Base-by-base conservation (phyloP, 2,113 vertebrate genomes). In the Ageneiosus marmoratus region DNA sequence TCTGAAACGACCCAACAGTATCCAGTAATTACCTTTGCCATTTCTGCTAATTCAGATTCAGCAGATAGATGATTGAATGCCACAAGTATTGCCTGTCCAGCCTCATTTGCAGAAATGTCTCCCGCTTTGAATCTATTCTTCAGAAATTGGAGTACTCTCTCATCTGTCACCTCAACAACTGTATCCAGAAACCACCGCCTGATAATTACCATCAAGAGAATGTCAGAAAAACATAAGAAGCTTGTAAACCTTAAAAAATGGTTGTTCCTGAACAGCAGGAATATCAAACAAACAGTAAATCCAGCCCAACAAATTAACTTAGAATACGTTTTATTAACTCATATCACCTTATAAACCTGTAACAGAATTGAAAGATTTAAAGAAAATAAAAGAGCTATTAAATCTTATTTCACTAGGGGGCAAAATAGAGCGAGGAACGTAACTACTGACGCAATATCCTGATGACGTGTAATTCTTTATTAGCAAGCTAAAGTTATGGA, bases 131-230 rank as follows among this genome's bases (percentile, higher is more conserved):
- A 91, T 88, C 93, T 91, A 9, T 48, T 87, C 80, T 93, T 90
- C 7, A 97, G 51, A 88, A 96, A 94, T 56, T 90, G 94, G 16
- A 97, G 79, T 0, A 93, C 72, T 74, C 93, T 93, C 22, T 83
- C 6, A 11, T 95, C 94, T 12, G 88, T 92, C 9, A 93, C 65
- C 0, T 91, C 91, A 75, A 91, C 89, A 75, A 94, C 32, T 20
- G 89, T 88, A 81, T 94, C 94, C 89, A 95, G 85, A 69, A 97
- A 90, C 94, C 94, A 95, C 0, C 89, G 87, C 87, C 96, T 97
- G 83, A 48, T 8, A 51, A 67, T n/a, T 29, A 12, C 84, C 67
- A 27, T 7, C 37, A 88, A 70, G 22, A 48, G 2, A 76, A n/a
- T 56, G 2, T 79, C 32, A 82, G 53, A n/a, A 70, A 50, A 34